These are phyloP conservation scores for Anableps anableps DNA, from an alignment of 2,797 vertebrate genomes.

Conservation along the genomic window DNA sequence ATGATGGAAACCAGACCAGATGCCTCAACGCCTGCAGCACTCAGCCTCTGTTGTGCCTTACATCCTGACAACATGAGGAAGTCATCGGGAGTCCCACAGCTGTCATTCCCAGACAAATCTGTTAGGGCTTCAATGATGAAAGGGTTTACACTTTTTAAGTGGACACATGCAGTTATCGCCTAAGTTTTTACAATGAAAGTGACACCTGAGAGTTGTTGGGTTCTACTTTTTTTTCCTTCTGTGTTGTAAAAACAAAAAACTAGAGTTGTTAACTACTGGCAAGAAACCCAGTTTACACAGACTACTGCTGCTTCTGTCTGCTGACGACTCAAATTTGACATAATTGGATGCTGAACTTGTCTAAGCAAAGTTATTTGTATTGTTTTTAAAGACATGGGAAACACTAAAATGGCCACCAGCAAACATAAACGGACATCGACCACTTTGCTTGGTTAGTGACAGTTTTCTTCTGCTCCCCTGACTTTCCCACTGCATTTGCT, in stretches of 20 bases:
- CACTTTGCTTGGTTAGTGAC: neutral
- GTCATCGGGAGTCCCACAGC: conserved; percentile 49
- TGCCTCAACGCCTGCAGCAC: conserved; percentile 61
- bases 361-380: neutral
- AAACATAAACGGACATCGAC: neutral
- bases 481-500: neutral
- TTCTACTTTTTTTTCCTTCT: neutral
- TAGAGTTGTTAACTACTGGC: neutral
- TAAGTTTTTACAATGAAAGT: neutral
- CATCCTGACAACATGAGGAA: conserved; percentile 56
- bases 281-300: neutral
- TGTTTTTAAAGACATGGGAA: neutral
- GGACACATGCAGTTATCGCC: neutral
- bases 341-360: neutral
- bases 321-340: neutral
- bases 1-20: conserved; percentile 66
- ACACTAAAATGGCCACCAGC: neutral
- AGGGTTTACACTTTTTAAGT: conserved; percentile 12
- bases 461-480: neutral
- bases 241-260: neutral
- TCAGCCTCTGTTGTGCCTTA: conserved; percentile 52
- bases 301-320: neutral
- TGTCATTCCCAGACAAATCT: conserved; percentile 31
- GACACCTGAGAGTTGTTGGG: neutral
- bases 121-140: conserved; percentile 22